Evolutionary conservation across 2,113 vertebrate species (phyloP), one percentile per base, ranked within the genome.

Genomic region (Brachyhypopomus gauderio): DNA sequence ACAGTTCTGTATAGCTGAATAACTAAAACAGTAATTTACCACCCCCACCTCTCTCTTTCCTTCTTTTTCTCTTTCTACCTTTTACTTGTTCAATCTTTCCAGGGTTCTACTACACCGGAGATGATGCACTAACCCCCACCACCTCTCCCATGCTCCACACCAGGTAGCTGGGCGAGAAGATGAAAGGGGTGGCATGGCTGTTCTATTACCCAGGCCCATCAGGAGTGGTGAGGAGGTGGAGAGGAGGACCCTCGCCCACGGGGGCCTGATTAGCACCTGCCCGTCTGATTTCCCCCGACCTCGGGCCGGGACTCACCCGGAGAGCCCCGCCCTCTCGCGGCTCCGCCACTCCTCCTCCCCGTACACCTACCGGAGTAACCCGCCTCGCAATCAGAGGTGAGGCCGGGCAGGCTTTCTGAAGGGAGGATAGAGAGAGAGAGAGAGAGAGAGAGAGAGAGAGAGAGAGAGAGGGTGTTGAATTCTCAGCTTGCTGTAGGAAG

Each of bases 341-440:
- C 23, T 16, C 16, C 45, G 36, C 14, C 25, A 14, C 25, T 55
- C 19, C 22, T 25, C 25, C 67, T 11, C 66, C 52, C 62, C 63
- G 55, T 19, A 66, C 12, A 23, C 74, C 52, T 60, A 25, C 60
- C 20, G 8, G 55, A 56, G 79, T 56, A 41, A 78, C 59, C 66
- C 23, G 34, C 45, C 41, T 19, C 5, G 75, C 69, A 82, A 75
- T 84, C 82, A 84, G 76, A 45, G 71, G 38, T 56, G 48, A 83
- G 78, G 48, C 23, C 66, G 45, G 36, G 19, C 74, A 58, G 74
- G 34, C 73, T 77, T 75, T 78, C 72, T 67, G 77, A 48, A 72
- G 45, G 56, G 69, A 22, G 55, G n/a, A 55, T 38, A 30, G 36
- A 30, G 36, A 45, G 34, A 30, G 45, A 45, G 34, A n/a, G n/a